These are phyloP conservation scores for Eueremaeus valkanovi DNA, from an alignment of 2,888 invertebrate species.

Conservation along the genomic window DNA sequence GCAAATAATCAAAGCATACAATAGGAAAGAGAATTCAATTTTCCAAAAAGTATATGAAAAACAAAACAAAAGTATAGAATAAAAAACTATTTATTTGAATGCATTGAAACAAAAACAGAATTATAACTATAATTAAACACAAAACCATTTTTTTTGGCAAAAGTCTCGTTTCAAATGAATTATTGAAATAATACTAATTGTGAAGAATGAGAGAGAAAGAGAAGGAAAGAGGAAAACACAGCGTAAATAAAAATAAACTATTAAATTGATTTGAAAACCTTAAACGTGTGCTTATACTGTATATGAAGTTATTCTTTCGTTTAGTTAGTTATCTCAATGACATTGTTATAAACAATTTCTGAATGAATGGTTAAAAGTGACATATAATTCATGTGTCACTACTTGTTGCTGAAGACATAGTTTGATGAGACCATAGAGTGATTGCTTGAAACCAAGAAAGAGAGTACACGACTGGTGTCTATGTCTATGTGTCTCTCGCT, in stretches of 20 bases:
- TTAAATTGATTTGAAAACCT: not conserved
- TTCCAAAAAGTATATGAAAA: not conserved
- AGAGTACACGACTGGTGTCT: not conserved
- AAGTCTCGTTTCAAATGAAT: too few relatives aligned
- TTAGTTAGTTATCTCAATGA: constrained; percentile 19
- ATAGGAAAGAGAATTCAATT: not conserved
- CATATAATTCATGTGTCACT: constrained; percentile 26
- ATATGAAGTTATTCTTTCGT: not conserved
- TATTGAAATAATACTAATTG: too few relatives aligned
- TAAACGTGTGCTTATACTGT: not conserved
- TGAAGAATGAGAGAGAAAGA: too few relatives aligned
- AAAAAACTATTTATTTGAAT: too few relatives aligned
- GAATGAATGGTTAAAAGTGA: constrained; percentile 30
- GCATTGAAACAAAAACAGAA: too few relatives aligned
- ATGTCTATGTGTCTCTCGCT: not conserved
- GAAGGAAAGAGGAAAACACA: too few relatives aligned
- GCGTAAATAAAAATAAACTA: too few relatives aligned
- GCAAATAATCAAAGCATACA: not conserved
- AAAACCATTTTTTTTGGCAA: too few relatives aligned
- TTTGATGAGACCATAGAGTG: not conserved
- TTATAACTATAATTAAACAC: not conserved
- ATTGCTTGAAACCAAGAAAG: not conserved
- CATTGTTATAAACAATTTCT: constrained; percentile 18
- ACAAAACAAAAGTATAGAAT: not conserved
- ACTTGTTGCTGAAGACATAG: constrained; percentile 27